Evolutionary conservation across 92 coral and sea anemone species (phyloP).

Genomic region (Porites lobata): DNA sequence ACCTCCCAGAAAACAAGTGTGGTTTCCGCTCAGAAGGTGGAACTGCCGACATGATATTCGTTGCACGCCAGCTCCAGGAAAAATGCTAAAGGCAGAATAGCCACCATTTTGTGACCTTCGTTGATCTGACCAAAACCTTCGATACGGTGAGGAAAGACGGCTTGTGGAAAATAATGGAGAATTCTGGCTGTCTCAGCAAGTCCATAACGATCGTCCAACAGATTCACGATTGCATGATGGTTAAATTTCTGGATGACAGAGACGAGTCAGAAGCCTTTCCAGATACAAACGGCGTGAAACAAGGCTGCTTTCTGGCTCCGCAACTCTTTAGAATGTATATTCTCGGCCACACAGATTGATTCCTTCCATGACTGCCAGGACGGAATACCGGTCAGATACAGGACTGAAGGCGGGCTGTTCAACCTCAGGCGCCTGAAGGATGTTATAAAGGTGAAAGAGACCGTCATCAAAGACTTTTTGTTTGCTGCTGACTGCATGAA

Average conservation of each 20-base stretch:
- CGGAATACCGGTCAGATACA: too few relatives aligned
- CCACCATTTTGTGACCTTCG: not conserved
- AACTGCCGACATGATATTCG: not conserved
- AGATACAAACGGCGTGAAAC: too few relatives aligned
- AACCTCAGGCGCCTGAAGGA: slow-evolving; percentile 46
- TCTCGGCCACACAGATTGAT: not conserved
- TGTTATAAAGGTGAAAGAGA: slow-evolving; percentile 33
- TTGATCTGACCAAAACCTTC: not conserved
- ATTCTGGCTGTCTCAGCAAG: too few relatives aligned
- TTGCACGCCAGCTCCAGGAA: not conserved
- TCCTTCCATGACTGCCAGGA: not conserved
- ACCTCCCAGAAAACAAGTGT: not conserved
- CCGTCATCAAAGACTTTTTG: slow-evolving; percentile 25
- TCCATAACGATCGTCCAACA: too few relatives aligned
- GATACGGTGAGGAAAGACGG: not conserved
- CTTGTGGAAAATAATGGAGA: not conserved
- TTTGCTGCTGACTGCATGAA: slow-evolving; percentile 22
- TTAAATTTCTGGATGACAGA: too few relatives aligned
- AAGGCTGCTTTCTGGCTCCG: too few relatives aligned
- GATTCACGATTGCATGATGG: too few relatives aligned
- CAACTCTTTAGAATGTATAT: too few relatives aligned
- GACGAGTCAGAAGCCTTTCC: too few relatives aligned
- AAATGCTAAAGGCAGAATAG: not conserved
- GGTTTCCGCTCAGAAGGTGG: not conserved
- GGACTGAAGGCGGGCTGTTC: slow-evolving; percentile 35